Conservation (phyloP, 2,113 vertebrate genomes). For the Hassar affinis region DNA sequence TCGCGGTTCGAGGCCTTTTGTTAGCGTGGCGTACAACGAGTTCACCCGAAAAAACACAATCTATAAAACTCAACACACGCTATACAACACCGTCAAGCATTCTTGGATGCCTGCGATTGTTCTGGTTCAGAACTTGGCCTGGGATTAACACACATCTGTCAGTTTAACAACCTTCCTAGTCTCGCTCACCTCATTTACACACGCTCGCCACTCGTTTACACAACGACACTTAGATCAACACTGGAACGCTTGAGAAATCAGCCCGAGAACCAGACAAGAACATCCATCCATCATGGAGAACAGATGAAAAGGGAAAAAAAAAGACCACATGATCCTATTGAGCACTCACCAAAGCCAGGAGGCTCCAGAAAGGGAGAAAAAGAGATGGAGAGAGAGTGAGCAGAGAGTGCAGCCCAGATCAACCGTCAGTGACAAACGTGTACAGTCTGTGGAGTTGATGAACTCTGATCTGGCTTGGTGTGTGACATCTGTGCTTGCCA, state of each 20-base stretch:
- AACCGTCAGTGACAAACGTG: constrained; percentile 38
- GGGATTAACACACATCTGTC: constrained; percentile 9
- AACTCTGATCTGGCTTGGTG: constrained; percentile 50
- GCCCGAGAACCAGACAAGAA: constrained; percentile 30
- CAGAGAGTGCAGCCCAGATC: background rate
- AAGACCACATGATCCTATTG: constrained; percentile 20
- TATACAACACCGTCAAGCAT: background rate
- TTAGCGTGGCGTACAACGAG: background rate
- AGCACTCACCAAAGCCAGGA: constrained; percentile 48
- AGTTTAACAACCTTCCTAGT: constrained; percentile 29
- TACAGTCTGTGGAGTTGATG: constrained; percentile 37
- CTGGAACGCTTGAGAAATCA: constrained; percentile 17
- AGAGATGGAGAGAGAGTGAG: background rate
- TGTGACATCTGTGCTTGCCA: constrained; percentile 42
- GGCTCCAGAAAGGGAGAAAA: constrained; percentile 30
- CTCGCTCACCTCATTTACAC: constrained; percentile 25
- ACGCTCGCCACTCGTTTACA: background rate
- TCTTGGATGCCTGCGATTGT: constrained; percentile 14
- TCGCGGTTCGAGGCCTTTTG: background rate
- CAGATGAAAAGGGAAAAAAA: background rate
- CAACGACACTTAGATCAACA: constrained; percentile 27
- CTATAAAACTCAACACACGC: background rate
- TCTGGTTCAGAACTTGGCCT: constrained; percentile 22
- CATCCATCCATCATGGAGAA: constrained; percentile 11
- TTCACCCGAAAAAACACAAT: background rate